A percentile compares a stretch with the other conserved stretches of the same genome.
Evolutionary conservation across 2,113 vertebrate species (phyloP).

Genomic region (Bolborhynchus lineola): DNA sequence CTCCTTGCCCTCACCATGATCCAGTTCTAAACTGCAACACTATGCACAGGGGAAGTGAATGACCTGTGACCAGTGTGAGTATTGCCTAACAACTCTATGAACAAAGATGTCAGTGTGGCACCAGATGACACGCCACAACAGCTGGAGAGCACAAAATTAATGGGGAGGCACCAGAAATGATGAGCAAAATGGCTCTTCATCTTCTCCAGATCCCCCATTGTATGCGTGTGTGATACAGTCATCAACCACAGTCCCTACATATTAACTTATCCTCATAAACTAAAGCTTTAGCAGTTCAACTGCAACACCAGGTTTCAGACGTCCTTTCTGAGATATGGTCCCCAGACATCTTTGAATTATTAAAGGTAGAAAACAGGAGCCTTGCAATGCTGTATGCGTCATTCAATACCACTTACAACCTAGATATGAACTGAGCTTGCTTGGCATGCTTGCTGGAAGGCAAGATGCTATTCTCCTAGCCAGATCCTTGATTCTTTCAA

Average conservation of each 20-base stretch:
- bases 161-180: not conserved
- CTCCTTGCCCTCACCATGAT: not conserved
- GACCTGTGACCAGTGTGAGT: rapidly evolving
- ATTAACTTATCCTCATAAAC: not conserved
- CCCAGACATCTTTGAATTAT: not conserved
- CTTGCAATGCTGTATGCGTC: not conserved
- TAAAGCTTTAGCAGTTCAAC: not conserved
- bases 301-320: not conserved
- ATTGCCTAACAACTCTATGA: not conserved
- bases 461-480: not conserved
- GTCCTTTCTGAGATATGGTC: not conserved
- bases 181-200: not conserved
- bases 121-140: not conserved
- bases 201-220: not conserved
- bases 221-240: not conserved
- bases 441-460: not conserved
- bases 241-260: not conserved
- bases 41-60: rapidly evolving
- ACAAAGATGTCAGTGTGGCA: not conserved
- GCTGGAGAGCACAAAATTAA: not conserved
- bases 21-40: not conserved
- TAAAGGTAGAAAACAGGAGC: not conserved
- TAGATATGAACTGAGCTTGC: not conserved
- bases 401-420: not conserved
- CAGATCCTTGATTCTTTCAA: not conserved